Conservation (phyloP, 2,113 vertebrate species). For the Gambusia holbrooki region DNA sequence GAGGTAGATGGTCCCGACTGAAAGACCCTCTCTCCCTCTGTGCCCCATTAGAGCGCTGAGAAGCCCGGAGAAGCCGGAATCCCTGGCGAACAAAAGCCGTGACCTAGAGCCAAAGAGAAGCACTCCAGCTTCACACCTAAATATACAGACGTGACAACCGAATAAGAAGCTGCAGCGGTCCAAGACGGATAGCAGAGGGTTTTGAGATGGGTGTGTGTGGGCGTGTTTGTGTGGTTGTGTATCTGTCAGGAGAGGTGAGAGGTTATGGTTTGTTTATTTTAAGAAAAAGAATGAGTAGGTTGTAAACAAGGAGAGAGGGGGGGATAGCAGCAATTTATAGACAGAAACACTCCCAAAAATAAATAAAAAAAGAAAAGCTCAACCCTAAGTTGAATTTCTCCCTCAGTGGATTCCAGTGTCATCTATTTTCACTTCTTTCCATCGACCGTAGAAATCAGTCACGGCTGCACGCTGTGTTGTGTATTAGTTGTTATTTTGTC, state of each 20-base stretch:
- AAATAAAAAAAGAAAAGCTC: slow-evolving; percentile 7
- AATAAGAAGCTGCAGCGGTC: slow-evolving; percentile 47
- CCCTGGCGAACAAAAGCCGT: slow-evolving; percentile 67
- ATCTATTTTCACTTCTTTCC: background rate
- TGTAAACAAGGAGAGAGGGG: slow-evolving; percentile 11
- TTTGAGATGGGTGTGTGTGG: background rate
- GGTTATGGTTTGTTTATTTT: slow-evolving; percentile 53
- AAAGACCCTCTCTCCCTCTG: slow-evolving; percentile 66
- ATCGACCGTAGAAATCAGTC: background rate
- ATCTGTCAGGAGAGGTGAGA: slow-evolving; percentile 43
- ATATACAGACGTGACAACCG: slow-evolving; percentile 51
- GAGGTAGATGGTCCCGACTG: slow-evolving; percentile 61
- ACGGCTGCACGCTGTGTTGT: background rate
- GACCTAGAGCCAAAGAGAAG: slow-evolving; percentile 70
- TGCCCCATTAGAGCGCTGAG: slow-evolving; percentile 79
- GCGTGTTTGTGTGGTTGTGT: background rate
- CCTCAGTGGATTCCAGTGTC: background rate
- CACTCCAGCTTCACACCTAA: slow-evolving; percentile 49
- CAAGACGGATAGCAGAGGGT: slow-evolving; percentile 10
- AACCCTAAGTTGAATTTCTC: slow-evolving; percentile 7
- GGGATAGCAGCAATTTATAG: background rate
- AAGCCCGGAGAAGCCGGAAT: slow-evolving; percentile 62
- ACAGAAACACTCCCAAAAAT: slow-evolving; percentile 14
- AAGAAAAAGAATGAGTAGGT: slow-evolving; percentile 15
- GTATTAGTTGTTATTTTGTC: slow-evolving; percentile 19